phyloP scores from a whole-genome alignment of 2,888 invertebrate genomes.

The Allygus modestus region DNA sequence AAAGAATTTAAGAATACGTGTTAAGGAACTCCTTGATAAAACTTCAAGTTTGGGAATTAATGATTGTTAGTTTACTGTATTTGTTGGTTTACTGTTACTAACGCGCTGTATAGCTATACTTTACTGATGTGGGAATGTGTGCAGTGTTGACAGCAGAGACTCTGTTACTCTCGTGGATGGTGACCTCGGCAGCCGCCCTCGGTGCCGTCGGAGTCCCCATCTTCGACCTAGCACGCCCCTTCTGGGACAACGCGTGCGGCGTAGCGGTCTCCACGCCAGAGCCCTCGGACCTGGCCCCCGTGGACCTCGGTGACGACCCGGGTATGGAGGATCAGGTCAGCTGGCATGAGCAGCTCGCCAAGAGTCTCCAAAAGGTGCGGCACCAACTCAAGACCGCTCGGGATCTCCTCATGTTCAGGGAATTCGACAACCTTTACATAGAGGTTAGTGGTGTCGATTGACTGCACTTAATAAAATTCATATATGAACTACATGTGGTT shows the following conservation, averaged over 20 bases:
- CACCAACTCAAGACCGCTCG: slow-evolving; percentile 48
- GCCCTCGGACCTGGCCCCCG: not conserved
- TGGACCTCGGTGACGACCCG: slow-evolving; percentile 20
- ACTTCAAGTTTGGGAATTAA: too few species aligned
- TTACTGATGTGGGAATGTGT: too few species aligned
- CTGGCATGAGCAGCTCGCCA: slow-evolving; percentile 58
- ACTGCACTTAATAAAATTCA: too few species aligned
- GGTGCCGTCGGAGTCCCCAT: slow-evolving; percentile 11
- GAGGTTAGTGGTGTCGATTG: slow-evolving; percentile 69
- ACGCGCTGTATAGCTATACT: too few species aligned
- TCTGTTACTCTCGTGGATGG: not conserved
- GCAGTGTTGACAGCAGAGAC: not conserved
- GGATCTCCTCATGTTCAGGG: slow-evolving; percentile 48
- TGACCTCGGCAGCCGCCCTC: not conserved
- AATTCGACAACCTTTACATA: slow-evolving; percentile 74
- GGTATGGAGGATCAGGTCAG: slow-evolving; percentile 41
- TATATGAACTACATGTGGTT: too few species aligned
- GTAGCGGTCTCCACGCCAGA: not conserved
- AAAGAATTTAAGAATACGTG: too few species aligned
- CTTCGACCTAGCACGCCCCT: slow-evolving; percentile 51
- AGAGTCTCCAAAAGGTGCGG: slow-evolving; percentile 53
- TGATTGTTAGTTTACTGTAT: too few species aligned
- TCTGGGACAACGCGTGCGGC: slow-evolving; percentile 64
- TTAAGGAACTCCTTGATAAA: too few species aligned
- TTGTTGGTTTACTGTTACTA: too few species aligned